Conservation (phyloP, 2,888 invertebrate species). For the Xylota sylvarum region DNA sequence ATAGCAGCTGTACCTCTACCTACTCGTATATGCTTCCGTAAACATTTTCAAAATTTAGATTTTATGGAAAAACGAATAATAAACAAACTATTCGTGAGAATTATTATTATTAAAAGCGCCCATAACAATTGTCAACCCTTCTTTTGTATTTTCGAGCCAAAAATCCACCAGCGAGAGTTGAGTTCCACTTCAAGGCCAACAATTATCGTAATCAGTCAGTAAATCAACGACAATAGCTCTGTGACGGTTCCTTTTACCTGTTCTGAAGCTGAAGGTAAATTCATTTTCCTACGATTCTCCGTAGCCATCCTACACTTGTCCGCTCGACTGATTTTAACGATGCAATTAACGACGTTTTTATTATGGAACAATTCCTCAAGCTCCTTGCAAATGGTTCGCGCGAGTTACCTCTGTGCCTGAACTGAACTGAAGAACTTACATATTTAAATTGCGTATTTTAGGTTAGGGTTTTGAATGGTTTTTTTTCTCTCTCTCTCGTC, state of each 20-base stretch:
- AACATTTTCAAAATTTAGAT: slow-evolving; percentile 6
- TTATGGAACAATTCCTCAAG: slow-evolving; percentile 58
- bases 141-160: slow-evolving; percentile 25
- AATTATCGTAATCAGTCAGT: slow-evolving; percentile 76
- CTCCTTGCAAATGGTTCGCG: slow-evolving; percentile 35
- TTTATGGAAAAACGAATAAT: slow-evolving; percentile 46
- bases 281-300: slow-evolving; percentile 62
- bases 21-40: slow-evolving; percentile 33
- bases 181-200: slow-evolving; percentile 71
- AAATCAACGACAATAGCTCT: slow-evolving; percentile 75
- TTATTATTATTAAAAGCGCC: slow-evolving; percentile 36
- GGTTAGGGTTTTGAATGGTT: slow-evolving; percentile 14
- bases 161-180: slow-evolving; percentile 25
- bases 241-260: slow-evolving; percentile 65
- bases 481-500: background rate
- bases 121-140: slow-evolving; percentile 69
- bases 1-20: background rate
- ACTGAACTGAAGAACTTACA: slow-evolving; percentile 33
- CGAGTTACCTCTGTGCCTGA: slow-evolving; percentile 31
- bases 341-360: slow-evolving; percentile 76
- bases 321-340: slow-evolving; percentile 73
- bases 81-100: slow-evolving; percentile 61
- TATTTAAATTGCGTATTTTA: slow-evolving; percentile 49
- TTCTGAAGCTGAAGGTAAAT: slow-evolving; percentile 60
- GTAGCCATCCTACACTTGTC: slow-evolving; percentile 70